Evolutionary conservation across 2,888 invertebrate genomes (phyloP).

Genomic region (Nomada lathburiana): DNA sequence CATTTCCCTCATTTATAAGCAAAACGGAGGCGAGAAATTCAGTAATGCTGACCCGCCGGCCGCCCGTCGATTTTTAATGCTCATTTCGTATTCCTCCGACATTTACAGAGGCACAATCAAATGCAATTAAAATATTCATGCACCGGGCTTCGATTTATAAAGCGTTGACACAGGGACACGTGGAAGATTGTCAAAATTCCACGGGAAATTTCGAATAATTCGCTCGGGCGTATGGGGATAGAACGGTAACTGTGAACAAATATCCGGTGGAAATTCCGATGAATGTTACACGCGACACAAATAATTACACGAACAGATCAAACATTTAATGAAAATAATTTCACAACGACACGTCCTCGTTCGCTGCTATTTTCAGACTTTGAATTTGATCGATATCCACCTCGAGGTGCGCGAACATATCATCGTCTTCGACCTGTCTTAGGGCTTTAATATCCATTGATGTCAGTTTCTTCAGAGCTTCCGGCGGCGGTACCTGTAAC

Average conservation of each 20-base stretch:
- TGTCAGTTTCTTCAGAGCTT: slow-evolving; percentile 42
- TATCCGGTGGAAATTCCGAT: background rate
- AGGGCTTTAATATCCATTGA: slow-evolving; percentile 35
- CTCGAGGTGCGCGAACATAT: slow-evolving; percentile 61
- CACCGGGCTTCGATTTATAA: slow-evolving; percentile 5
- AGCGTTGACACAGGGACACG: background rate
- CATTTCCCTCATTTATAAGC: slow-evolving; percentile 43
- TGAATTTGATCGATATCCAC: slow-evolving; percentile 64
- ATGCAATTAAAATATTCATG: slow-evolving; percentile 54
- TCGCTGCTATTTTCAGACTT: slow-evolving; percentile 61
- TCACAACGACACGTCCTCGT: background rate
- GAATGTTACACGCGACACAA: background rate
- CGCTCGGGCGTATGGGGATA: background rate
- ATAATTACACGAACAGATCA: background rate
- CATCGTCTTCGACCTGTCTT: slow-evolving; percentile 53
- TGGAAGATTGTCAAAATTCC: background rate
- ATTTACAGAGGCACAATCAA: slow-evolving; percentile 26
- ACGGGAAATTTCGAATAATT: slow-evolving; percentile 13
- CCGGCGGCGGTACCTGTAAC: slow-evolving; percentile 56
- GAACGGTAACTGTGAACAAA: background rate
- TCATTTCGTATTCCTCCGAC: slow-evolving; percentile 31
- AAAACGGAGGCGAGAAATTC: slow-evolving; percentile 35
- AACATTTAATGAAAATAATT: background rate
- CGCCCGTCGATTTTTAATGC: slow-evolving; percentile 27
- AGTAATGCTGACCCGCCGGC: background rate